A percentile compares a stretch with the other conserved stretches of the same genome.
phyloP scores from a whole-genome alignment of 2,797 vertebrate genomes.

The Rhinatrema bivittatum region DNA sequence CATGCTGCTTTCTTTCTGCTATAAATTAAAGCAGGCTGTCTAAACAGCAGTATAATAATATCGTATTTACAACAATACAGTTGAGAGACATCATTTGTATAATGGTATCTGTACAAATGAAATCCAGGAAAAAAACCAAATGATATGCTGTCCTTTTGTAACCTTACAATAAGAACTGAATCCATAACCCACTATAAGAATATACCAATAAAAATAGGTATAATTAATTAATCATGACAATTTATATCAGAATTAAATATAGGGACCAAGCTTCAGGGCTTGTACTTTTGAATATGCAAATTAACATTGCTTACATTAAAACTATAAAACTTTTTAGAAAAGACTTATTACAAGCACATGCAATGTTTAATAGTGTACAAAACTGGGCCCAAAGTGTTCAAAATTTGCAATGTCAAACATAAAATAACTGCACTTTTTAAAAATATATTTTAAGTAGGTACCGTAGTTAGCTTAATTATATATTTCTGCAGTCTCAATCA shows the following conservation, averaged over 20 bases:
- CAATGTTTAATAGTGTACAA: constrained; percentile 39
- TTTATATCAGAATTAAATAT: constrained; percentile 59
- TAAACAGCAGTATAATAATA: constrained; percentile 52
- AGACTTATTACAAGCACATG: constrained; percentile 52
- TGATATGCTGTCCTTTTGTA: constrained; percentile 34
- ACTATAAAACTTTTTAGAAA: constrained; percentile 53
- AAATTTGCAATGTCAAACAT: constrained; percentile 56
- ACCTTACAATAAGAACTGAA: constrained; percentile 47
- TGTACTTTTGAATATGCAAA: constrained; percentile 56
- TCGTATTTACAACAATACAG: constrained; percentile 43
- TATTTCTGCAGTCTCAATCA: constrained; percentile 54
- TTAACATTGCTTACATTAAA: constrained; percentile 68
- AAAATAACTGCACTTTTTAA: constrained; percentile 56
- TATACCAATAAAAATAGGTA: constrained; percentile 35
- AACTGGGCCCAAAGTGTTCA: constrained; percentile 46
- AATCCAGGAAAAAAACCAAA: constrained; percentile 43
- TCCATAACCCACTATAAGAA: constrained; percentile 44
- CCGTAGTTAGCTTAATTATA: constrained; percentile 47
- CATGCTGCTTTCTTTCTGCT: constrained; percentile 32
- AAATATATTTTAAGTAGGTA: constrained; percentile 38
- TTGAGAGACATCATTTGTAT: constrained; percentile 42
- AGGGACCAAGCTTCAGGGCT: constrained; percentile 43
- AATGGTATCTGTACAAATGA: constrained; percentile 41
- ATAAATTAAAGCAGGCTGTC: constrained; percentile 58
- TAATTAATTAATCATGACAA: constrained; percentile 62